A percentile compares a stretch with the other conserved stretches of the same genome.
These are phyloP conservation scores for Spilarctia lutea DNA, from an alignment of 2,888 invertebrate genomes.

Conservation along the genomic window DNA sequence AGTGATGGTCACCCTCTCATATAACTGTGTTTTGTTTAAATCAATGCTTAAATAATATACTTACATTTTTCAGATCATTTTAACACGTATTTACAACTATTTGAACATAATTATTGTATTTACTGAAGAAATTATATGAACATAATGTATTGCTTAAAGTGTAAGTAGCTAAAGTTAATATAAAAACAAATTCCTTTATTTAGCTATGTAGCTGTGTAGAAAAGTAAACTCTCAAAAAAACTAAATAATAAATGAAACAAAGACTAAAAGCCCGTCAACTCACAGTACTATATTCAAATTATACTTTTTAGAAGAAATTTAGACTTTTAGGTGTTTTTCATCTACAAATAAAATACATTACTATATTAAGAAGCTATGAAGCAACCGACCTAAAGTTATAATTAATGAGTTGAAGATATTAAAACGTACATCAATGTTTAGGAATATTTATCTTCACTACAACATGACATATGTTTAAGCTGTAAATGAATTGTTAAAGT, in stretches of 20 bases:
- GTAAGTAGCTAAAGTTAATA: neutral
- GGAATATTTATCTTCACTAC: neutral
- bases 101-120: neutral
- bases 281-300: neutral
- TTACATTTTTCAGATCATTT: neutral
- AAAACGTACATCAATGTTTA: neutral
- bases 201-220: neutral
- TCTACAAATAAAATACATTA: neutral
- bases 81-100: neutral
- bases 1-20: too few species aligned
- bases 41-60: too few species aligned
- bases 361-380: neutral
- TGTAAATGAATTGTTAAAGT: conserved; percentile 44
- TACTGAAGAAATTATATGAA: neutral
- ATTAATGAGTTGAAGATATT: neutral
- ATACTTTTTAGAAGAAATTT: neutral
- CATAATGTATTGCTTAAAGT: neutral
- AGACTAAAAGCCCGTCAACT: neutral
- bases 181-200: neutral
- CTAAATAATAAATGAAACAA: neutral
- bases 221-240: neutral
- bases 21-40: too few species aligned
- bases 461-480: neutral
- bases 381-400: neutral
- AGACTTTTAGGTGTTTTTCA: neutral